Evolutionary conservation across 35 echinoderm and acorn worm genomes (phyloP).

Genomic region (Strongylocentrotus purpuratus): DNA sequence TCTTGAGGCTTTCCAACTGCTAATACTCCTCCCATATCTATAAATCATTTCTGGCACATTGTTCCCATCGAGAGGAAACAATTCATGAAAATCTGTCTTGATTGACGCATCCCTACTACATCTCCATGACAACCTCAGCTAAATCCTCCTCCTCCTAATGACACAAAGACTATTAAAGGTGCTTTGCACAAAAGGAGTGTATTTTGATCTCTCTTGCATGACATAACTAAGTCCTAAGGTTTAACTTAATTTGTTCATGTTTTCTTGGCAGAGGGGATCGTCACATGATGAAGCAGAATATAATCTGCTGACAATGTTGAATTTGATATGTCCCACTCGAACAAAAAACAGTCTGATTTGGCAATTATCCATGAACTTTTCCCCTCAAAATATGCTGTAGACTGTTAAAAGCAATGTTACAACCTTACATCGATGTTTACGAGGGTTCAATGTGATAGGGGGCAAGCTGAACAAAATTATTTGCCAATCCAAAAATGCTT

Average conservation of each 20-base stretch:
- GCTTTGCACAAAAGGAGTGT: neutral
- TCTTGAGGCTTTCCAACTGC: neutral
- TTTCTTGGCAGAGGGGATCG: neutral
- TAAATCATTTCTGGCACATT: neutral
- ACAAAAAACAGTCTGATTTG: neutral
- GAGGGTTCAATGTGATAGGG: no score
- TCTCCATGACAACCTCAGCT: neutral
- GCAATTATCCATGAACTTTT: neutral
- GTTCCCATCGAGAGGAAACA: neutral
- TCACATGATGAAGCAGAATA: constrained; percentile 5
- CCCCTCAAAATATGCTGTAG: neutral
- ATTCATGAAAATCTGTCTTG: neutral
- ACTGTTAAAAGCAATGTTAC: neutral
- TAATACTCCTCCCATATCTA: neutral
- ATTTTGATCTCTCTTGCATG: neutral
- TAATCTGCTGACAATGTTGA: neutral
- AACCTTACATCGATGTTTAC: no score
- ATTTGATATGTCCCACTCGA: neutral
- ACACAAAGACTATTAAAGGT: neutral
- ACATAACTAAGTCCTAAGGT: neutral
- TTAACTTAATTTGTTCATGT: neutral
- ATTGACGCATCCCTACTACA: neutral
- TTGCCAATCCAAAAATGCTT: no score
- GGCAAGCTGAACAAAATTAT: no score
- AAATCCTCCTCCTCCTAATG: neutral